Percentiles rank a stretch among this genome's conserved stretches.
Conservation (phyloP, 2,888 invertebrate species). For the Chromoteleia sp. region DNA sequence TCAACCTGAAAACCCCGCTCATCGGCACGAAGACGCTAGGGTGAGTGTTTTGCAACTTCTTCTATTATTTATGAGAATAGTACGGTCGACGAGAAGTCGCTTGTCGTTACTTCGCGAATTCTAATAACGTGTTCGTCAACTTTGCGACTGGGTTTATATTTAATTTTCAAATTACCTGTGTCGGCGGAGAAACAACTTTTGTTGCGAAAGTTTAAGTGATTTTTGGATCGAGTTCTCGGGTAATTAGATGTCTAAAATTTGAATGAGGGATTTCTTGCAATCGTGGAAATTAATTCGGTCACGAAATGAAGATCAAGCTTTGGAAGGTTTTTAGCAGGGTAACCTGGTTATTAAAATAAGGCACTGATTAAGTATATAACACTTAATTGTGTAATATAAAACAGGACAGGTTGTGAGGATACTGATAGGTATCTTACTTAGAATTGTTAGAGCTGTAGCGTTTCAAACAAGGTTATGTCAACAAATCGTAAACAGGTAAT, state of each 20-base stretch:
- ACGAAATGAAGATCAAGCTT: too few relatives aligned
- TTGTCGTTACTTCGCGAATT: neutral
- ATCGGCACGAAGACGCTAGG: conserved; percentile 91
- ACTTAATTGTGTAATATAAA: too few relatives aligned
- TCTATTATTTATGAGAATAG: conserved; percentile 7
- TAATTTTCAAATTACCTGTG: conserved; percentile 30
- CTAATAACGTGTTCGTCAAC: conserved; percentile 2
- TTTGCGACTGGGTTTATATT: conserved; percentile 14
- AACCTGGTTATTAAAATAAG: too few relatives aligned
- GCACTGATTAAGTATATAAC: too few relatives aligned
- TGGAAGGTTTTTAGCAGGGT: too few relatives aligned
- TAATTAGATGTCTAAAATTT: too few relatives aligned
- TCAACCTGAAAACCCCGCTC: conserved; percentile 90
- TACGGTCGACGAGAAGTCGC: conserved; percentile 17
- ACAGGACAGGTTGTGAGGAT: too few relatives aligned
- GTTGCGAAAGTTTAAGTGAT: conserved; percentile 28
- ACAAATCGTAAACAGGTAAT: too few relatives aligned
- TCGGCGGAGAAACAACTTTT: conserved; percentile 16
- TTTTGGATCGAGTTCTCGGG: too few relatives aligned
- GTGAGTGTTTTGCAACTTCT: conserved; percentile 86
- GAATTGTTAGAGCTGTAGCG: too few relatives aligned
- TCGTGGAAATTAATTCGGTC: neutral
- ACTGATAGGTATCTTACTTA: too few relatives aligned
- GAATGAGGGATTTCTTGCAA: neutral
- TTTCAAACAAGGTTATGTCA: too few relatives aligned